These are phyloP conservation scores for Agrotis segetum DNA, from an alignment of 2,888 invertebrate genomes.

Conservation along the genomic window DNA sequence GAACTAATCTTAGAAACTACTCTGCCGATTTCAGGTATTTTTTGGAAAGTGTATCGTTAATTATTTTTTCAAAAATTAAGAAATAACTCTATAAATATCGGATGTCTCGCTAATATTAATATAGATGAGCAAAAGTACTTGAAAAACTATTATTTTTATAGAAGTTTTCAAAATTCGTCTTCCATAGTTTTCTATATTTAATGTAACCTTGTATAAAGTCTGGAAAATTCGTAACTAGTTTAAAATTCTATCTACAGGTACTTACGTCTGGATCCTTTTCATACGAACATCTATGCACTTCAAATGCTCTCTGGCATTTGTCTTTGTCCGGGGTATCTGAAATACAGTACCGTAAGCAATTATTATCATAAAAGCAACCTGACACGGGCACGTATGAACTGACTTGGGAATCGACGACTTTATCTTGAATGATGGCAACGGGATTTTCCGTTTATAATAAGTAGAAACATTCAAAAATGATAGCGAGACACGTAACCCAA, in stretches of 20 bases:
- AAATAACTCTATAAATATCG: too few species aligned
- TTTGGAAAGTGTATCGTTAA: too few species aligned
- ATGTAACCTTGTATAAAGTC: constrained; percentile 11
- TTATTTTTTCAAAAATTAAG: too few species aligned
- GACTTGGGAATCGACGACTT: too few species aligned
- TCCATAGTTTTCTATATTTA: neutral
- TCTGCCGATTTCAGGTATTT: too few species aligned
- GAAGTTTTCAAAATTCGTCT: neutral
- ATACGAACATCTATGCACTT: constrained; percentile 88
- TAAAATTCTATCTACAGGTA: constrained; percentile 27
- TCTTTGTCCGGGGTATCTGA: constrained; percentile 84
- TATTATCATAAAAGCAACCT: neutral
- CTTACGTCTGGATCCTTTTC: constrained; percentile 86
- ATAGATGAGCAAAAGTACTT: neutral
- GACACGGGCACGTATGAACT: too few species aligned
- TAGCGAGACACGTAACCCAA: neutral
- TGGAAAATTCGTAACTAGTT: neutral
- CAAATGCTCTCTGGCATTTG: constrained; percentile 85
- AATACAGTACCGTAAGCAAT: neutral
- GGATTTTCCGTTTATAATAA: too few species aligned
- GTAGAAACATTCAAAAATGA: neutral
- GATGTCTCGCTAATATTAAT: neutral
- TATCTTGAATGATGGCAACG: too few species aligned
- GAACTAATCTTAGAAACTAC: too few species aligned
- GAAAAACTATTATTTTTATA: neutral